Base-by-base conservation (phyloP, 2,888 invertebrate species). In the Melolontha melolontha region DNA sequence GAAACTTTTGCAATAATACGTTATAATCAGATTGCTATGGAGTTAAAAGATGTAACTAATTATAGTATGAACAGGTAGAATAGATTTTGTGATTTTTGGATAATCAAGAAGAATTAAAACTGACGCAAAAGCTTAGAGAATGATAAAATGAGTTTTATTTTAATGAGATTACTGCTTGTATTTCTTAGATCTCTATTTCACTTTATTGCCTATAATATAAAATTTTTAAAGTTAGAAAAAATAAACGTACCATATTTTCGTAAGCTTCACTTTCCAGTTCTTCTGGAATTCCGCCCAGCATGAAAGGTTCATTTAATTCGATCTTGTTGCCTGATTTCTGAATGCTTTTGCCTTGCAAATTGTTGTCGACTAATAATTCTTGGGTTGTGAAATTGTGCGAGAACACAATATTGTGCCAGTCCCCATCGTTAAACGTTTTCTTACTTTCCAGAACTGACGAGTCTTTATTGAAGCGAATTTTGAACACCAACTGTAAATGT, bases 381-480 rank as follows among this genome's bases (percentile, higher is more conserved):
- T 93, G 94, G 67, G 86, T 85, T 0, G 85, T 86, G 1, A 84
- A 85, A 41, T 87, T 85, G 39, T 95, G 85, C 16, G 87, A 87
- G 75, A 96, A 88, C 10, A 87, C 86, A 0, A 92, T 88, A 0
- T 87, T 86, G 79, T 96, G 96, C 96, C 96, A 96, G 55, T 87
- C 82, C 0, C 90, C 89, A 79, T 95, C 93, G 77, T 91, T 91
- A 76, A 92, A 89, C 1, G 82, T 83, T 10, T 81, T 80, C 0
- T 84, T 76, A 0, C 92, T 90, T 8, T 85, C 81, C 0, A 95
- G 82, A 4, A 12, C 12, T 8, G 27, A 11, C 8, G 6, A 7
- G 47, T 44, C 44, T 12, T 44, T 59, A 14, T 12, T 59, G 10
- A 34, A 44, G 1, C 12, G 27, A 81, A 92, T 92, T 2, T 87